phyloP scores from a whole-genome alignment of 2,797 vertebrate species.

The Mallotus villosus region DNA sequence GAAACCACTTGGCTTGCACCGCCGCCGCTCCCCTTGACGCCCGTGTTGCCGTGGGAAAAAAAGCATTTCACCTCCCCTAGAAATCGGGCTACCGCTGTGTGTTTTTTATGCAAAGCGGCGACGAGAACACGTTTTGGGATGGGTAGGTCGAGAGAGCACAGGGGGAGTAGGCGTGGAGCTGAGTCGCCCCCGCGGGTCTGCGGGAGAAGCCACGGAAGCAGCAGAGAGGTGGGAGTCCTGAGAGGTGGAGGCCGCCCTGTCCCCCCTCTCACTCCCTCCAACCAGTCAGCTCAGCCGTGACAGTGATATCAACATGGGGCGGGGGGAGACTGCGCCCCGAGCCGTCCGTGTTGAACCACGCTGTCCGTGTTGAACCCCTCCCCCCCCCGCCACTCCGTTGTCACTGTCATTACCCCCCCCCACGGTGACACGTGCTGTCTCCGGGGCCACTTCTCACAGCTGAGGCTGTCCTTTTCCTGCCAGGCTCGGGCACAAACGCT shows the following conservation, averaged over 20 bases:
- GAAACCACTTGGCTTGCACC: constrained; percentile 10
- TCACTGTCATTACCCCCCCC: constrained; percentile 45
- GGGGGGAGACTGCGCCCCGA: background rate
- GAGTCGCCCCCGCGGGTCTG: no score
- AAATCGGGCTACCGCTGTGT: no score
- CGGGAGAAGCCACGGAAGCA: no score
- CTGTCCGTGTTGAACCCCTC: background rate
- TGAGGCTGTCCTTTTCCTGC: constrained; percentile 1
- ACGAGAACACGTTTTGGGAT: no score
- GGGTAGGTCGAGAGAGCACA: no score
- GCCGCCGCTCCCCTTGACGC: background rate
- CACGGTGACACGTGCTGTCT: constrained; percentile 38
- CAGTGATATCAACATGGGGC: constrained; percentile 31
- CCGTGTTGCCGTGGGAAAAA: background rate
- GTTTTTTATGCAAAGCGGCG: no score
- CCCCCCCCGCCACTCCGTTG: background rate
- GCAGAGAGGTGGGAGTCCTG: background rate
- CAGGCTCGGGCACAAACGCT: background rate
- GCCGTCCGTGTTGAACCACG: background rate
- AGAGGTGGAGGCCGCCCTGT: constrained; percentile 30
- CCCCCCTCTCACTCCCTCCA: background rate
- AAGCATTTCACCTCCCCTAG: background rate
- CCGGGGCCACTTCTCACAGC: constrained; percentile 9
- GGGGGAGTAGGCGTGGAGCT: no score
- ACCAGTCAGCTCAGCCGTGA: constrained; percentile 36